These are phyloP conservation scores for Myathropa florea DNA, from an alignment of 2,888 invertebrate species.

Conservation along the genomic window DNA sequence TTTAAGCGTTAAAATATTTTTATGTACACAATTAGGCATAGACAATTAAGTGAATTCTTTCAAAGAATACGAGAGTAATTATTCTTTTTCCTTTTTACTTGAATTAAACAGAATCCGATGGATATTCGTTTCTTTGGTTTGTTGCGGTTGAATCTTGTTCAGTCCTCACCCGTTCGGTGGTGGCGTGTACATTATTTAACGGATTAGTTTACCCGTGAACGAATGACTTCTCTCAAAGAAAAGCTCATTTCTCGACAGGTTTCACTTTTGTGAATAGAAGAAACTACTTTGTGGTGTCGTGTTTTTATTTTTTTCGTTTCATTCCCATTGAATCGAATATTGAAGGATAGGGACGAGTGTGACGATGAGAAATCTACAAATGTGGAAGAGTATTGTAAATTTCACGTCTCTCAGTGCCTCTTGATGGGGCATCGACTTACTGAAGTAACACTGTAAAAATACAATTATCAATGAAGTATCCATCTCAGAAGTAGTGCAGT, in stretches of 20 bases:
- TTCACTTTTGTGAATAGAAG: not conserved
- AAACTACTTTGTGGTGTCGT: not conserved
- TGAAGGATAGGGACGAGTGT: not conserved
- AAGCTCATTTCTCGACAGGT: not conserved
- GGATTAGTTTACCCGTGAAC: slow-evolving; percentile 29
- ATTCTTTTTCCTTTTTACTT: slow-evolving; percentile 2
- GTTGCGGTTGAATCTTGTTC: not conserved
- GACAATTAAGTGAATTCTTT: slow-evolving; percentile 24
- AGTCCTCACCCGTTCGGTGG: not conserved
- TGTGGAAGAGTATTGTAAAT: slow-evolving; percentile 1
- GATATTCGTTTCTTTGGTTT: not conserved
- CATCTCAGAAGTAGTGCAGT: slow-evolving; percentile 58
- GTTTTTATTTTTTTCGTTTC: not conserved
- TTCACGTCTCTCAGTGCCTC: slow-evolving; percentile 7
- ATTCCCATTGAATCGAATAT: not conserved
- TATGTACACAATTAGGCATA: slow-evolving; percentile 52
- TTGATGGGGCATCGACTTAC: slow-evolving; percentile 2
- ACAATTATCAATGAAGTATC: slow-evolving; percentile 31
- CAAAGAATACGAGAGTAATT: slow-evolving; percentile 2
- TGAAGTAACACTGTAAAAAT: slow-evolving; percentile 27
- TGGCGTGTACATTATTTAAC: slow-evolving; percentile 38
- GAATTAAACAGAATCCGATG: not conserved
- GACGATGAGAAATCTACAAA: not conserved
- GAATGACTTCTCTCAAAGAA: slow-evolving; percentile 26
- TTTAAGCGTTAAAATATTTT: slow-evolving; percentile 64